Percentiles rank a stretch among this genome's conserved stretches.
Evolutionary conservation across 2,888 invertebrate species (phyloP).

Genomic region (Yponomeuta cagnagella): DNA sequence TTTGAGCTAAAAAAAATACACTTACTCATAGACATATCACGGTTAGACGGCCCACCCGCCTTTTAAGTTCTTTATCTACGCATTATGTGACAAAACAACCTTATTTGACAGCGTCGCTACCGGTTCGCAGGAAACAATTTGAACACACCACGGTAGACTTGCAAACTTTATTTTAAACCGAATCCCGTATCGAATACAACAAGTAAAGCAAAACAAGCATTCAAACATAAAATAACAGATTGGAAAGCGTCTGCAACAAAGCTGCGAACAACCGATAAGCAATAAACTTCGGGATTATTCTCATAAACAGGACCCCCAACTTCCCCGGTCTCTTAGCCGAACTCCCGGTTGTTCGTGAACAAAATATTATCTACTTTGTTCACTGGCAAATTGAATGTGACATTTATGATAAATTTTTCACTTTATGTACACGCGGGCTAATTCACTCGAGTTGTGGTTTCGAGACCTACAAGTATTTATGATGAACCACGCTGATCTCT

Average conservation of each 20-base stretch:
- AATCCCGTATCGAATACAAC: too few relatives aligned
- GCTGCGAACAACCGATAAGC: not conserved
- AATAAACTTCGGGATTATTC: conserved; percentile 1
- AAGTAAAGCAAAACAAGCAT: not conserved
- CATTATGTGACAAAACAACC: too few relatives aligned
- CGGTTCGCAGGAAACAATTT: too few relatives aligned
- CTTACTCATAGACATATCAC: too few relatives aligned
- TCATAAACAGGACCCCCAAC: not conserved
- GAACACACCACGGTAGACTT: too few relatives aligned
- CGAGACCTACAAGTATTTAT: too few relatives aligned
- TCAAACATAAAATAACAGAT: not conserved
- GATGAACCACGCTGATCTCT: too few relatives aligned
- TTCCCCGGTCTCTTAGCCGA: not conserved
- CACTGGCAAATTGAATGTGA: not conserved
- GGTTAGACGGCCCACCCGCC: too few relatives aligned
- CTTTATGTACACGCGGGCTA: not conserved
- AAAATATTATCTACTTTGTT: conserved; percentile 3
- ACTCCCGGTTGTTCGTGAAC: not conserved
- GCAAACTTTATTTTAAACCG: too few relatives aligned
- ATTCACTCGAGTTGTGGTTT: not conserved
- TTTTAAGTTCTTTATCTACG: too few relatives aligned
- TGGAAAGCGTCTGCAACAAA: not conserved
- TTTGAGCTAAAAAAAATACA: too few relatives aligned
- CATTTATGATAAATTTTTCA: not conserved
- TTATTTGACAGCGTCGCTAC: too few relatives aligned